These are phyloP conservation scores for Heliconius melpomene DNA, from an alignment of 1,140 invertebrate species.

Conservation along the genomic window DNA sequence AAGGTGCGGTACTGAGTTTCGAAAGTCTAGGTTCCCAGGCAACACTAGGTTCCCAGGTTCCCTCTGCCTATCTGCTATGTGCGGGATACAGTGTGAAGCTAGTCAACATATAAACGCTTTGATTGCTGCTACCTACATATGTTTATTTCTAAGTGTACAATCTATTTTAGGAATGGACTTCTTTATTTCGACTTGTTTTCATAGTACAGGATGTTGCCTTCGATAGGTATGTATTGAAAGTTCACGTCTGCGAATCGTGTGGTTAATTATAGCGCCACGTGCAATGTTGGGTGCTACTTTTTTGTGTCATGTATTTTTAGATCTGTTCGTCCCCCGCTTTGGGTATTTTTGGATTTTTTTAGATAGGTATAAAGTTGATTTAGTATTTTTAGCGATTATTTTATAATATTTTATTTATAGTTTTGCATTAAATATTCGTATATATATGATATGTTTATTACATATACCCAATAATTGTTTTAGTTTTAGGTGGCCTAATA, in stretches of 20 bases:
- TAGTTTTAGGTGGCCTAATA: no score
- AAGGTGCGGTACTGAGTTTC: no score
- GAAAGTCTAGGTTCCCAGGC: no score
- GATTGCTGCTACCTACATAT: background rate
- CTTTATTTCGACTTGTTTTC: background rate
- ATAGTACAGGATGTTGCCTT: constrained; percentile 49
- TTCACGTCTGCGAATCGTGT: constrained; percentile 27
- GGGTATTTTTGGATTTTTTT: background rate
- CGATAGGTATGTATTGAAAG: constrained; percentile 24
- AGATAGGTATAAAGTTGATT: background rate
- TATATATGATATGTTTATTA: no score
- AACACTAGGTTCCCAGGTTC: no score
- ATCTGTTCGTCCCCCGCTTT: constrained; percentile 6
- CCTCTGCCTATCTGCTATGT: no score
- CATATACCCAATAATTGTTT: no score
- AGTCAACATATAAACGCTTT: no score
- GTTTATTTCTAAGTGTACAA: background rate
- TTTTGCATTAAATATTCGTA: no score
- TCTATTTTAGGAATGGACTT: background rate
- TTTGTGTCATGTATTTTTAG: constrained; percentile 20
- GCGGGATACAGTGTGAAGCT: no score
- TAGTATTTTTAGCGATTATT: background rate
- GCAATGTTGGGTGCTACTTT: constrained; percentile 14
- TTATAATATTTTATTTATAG: no score
- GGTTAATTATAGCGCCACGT: constrained; percentile 37